Evolutionary conservation across 2,113 vertebrate species (phyloP), one percentile per base, ranked within the genome.

Genomic region (Cyanoramphus novaezelandiae): DNA sequence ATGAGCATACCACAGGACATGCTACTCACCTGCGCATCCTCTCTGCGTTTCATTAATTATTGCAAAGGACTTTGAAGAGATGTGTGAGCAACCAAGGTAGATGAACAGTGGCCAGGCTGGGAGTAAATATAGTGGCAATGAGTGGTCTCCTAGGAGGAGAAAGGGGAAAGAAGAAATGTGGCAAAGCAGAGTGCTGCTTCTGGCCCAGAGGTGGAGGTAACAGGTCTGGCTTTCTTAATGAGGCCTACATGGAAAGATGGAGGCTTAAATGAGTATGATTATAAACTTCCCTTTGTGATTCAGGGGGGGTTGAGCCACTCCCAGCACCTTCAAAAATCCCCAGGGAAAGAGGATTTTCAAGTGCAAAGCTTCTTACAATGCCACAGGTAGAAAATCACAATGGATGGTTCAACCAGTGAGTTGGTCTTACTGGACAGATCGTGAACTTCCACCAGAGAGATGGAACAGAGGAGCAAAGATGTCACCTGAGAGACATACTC

Each of bases 71-170:
- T 79, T 82, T 71, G 60, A 85, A 52, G 62, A 33, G 9, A 31
- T 1, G 0, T 18, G 17, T 50, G 41, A 52, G 21, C 35, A 28
- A 82, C 27, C 2, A 1, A 82, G 16, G 17, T 7, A 62, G 19
- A 33, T 50, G 24, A 91, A 47, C 28, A 63, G 14, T 41, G 25
- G 11, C 37, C 57, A 60, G 49, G 41, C 23, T 64, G 33, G 5
- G 20, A 82, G 20, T 28, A 33, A 87, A 33, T 29, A 25, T 15
- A 29, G 41, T 1, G 3, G 16, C 19, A 64, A 29, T 18, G 16
- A 39, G 29, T 24, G 27, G 43, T 52, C 5, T 33, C 7, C 5
- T 0, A 0, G n/a, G 28, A 78, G 19, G 6, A 49, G 64, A 37
- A 75, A 71, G 25, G 21, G 35, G 35, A 75, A 76, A 31, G 25